phyloP scores from a whole-genome alignment of 2,888 invertebrate species.

The Sericinus montela region DNA sequence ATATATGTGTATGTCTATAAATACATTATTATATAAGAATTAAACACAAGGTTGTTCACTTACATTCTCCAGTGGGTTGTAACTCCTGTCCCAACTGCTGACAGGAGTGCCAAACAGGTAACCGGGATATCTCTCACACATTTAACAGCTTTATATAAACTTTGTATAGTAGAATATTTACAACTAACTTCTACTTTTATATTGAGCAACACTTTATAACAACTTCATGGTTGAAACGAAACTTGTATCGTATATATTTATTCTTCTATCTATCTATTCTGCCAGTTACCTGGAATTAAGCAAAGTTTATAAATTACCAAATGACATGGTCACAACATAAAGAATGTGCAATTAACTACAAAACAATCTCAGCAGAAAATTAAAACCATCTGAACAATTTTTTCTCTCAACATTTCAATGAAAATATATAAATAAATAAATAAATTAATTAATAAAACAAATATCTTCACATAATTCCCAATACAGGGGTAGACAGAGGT shows the following conservation, averaged over 20 bases:
- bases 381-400: too few species aligned
- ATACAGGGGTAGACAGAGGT: too few species aligned
- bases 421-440: too few species aligned
- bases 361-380: too few species aligned
- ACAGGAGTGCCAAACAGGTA: slow-evolving; percentile 70
- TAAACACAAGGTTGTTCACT: slow-evolving; percentile 33
- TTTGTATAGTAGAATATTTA: slow-evolving; percentile 18
- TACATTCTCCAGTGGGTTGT: slow-evolving; percentile 68
- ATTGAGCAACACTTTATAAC: slow-evolving; percentile 24
- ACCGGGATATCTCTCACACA: slow-evolving; percentile 70
- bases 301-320: not conserved
- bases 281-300: slow-evolving; percentile 10
- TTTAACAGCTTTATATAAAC: slow-evolving; percentile 34
- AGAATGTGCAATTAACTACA: too few species aligned
- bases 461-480: too few species aligned
- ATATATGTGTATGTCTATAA: too few species aligned
- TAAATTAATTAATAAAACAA: too few species aligned
- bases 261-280: slow-evolving; percentile 9
- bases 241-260: slow-evolving; percentile 10
- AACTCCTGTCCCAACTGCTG: slow-evolving; percentile 73
- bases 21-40: too few species aligned
- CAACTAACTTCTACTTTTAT: slow-evolving; percentile 17
- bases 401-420: too few species aligned
- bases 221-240: slow-evolving; percentile 21
- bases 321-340: too few species aligned